Percentiles rank a stretch among this genome's conserved stretches.
Conservation (phyloP, 2,113 vertebrate genomes). For the Bucco capensis region DNA sequence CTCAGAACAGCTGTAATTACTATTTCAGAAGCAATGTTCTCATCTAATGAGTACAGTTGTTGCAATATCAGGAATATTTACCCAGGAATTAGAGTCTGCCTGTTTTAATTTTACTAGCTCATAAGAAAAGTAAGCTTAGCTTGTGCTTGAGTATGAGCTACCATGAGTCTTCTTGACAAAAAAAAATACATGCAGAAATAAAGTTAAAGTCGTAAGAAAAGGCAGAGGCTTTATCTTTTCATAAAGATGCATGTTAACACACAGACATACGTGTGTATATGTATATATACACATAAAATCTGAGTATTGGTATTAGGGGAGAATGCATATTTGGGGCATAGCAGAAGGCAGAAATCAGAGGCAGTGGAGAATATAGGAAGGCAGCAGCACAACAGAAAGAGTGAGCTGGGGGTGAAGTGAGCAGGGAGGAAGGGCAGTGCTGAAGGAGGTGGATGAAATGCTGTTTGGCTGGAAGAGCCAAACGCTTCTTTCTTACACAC, state of each 20-base stretch:
- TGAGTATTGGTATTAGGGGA: not conserved
- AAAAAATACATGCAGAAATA: not conserved
- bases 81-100: not conserved
- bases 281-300: accelerated
- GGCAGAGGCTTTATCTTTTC: not conserved
- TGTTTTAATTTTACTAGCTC: not conserved
- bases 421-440: not conserved
- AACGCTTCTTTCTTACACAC: not conserved
- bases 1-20: not conserved
- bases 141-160: not conserved
- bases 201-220: not conserved
- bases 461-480: not conserved
- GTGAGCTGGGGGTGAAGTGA: not conserved
- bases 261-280: not conserved
- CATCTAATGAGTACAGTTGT: not conserved
- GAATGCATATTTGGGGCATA: not conserved
- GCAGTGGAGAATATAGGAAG: not conserved
- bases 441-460: not conserved
- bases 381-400: accelerated
- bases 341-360: not conserved
- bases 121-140: not conserved
- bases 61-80: not conserved
- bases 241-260: not conserved
- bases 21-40: not conserved
- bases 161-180: not conserved